A percentile compares a stretch with the other conserved stretches of the same genome.
Conservation (phyloP, 1,140 invertebrate genomes). For the Heliconius hermathena region DNA sequence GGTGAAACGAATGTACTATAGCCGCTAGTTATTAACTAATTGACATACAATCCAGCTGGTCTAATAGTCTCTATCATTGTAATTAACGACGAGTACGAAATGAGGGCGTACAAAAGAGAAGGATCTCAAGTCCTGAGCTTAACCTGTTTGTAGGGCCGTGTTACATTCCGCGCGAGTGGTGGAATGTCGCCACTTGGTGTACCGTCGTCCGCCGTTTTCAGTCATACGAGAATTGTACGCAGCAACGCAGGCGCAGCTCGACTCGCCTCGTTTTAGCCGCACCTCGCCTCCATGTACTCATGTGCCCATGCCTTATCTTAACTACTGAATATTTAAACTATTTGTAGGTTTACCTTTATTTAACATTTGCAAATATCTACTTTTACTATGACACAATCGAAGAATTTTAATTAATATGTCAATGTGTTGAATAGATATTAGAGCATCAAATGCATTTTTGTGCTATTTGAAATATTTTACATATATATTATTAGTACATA, state of each 20-base stretch:
- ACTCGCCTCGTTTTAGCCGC: constrained; percentile 59
- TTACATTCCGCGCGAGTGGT: constrained; percentile 69
- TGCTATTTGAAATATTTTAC: neutral
- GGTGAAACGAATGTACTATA: constrained; percentile 59
- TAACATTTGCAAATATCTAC: neutral
- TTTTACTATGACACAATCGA: neutral
- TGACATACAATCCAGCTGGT: constrained; percentile 49
- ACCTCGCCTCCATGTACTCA: constrained; percentile 60
- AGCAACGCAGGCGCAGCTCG: constrained; percentile 60
- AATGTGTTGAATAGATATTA: neutral
- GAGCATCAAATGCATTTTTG: neutral
- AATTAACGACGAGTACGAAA: constrained; percentile 47
- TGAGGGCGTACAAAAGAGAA: constrained; percentile 60
- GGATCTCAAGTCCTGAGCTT: constrained; percentile 63
- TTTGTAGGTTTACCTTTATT: neutral
- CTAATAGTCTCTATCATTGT: constrained; percentile 35
- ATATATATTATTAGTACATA: neutral
- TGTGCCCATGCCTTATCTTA: constrained; percentile 61
- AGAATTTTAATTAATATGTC: neutral
- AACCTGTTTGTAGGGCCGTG: constrained; percentile 74
- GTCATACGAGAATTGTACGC: constrained; percentile 75
- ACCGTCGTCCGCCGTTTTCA: constrained; percentile 66
- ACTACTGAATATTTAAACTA: constrained; percentile 45
- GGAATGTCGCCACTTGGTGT: constrained; percentile 76
- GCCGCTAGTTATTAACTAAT: constrained; percentile 46